These are phyloP conservation scores for Chromoteleia sp. DNA, from an alignment of 2,888 invertebrate genomes.

Conservation along the genomic window DNA sequence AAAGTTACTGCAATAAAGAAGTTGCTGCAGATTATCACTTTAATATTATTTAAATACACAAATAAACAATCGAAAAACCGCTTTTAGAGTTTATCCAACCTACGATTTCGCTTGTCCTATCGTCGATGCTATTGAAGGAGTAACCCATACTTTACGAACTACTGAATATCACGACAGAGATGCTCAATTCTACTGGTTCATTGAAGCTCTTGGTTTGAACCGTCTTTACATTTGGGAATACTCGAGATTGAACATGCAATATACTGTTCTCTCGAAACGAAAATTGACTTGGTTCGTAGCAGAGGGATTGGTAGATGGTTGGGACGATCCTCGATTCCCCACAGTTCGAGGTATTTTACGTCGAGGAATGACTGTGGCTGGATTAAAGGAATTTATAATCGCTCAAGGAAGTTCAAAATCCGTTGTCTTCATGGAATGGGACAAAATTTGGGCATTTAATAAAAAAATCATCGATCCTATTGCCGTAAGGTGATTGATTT, in stretches of 20 bases:
- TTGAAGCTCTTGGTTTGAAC: slow-evolving; percentile 93
- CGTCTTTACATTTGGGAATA: slow-evolving; percentile 99
- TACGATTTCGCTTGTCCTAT: slow-evolving; percentile 99
- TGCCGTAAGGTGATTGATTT: slow-evolving; percentile 87
- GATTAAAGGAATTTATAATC: slow-evolving; percentile 97
- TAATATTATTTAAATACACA: neutral
- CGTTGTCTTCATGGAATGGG: slow-evolving; percentile 99
- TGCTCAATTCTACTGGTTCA: slow-evolving; percentile 99
- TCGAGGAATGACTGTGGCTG: slow-evolving; percentile 98
- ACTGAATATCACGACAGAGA: slow-evolving; percentile 99
- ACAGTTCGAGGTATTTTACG: slow-evolving; percentile 98
- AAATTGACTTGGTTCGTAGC: slow-evolving; percentile 99
- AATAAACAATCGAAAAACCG: neutral
- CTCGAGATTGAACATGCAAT: slow-evolving; percentile 96
- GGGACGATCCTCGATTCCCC: slow-evolving; percentile 99
- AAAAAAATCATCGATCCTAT: slow-evolving; percentile 99
- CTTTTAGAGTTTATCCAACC: slow-evolving; percentile 97
- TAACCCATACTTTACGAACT: slow-evolving; percentile 98
- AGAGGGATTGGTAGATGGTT: slow-evolving; percentile 97
- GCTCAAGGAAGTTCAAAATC: slow-evolving; percentile 99
- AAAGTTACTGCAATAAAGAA: no score
- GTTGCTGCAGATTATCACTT: no score
- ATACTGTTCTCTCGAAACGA: slow-evolving; percentile 98
- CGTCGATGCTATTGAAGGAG: slow-evolving; percentile 98
- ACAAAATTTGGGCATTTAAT: slow-evolving; percentile 99